These are phyloP conservation scores for Aphrocallistes beatrix DNA, from an alignment of 37 sponge, comb jelly and placozoan species.

Conservation along the genomic window DNA sequence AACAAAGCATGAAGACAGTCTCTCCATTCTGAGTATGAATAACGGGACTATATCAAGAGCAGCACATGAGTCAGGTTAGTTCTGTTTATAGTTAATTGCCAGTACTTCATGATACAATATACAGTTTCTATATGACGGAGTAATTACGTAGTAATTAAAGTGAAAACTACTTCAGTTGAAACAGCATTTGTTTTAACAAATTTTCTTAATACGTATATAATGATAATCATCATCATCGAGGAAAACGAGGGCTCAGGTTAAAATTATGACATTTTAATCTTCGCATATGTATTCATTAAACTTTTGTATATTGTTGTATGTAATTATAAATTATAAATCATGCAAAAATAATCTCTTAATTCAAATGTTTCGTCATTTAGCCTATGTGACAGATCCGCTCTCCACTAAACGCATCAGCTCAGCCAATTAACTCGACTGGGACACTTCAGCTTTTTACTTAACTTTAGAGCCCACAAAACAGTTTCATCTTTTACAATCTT, in stretches of 20 bases:
- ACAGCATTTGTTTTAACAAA: no score
- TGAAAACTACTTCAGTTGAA: no score
- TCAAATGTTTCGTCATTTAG: neutral
- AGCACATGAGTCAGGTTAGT: neutral
- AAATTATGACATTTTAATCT: no score
- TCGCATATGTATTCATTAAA: no score
- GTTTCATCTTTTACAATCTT: neutral
- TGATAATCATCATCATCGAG: no score
- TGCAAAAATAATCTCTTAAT: neutral
- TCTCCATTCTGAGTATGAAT: neutral
- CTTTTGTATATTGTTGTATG: neutral
- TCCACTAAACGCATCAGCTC: neutral
- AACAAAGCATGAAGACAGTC: neutral
- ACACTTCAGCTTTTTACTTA: neutral
- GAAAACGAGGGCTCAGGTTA: no score
- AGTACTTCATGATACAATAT: no score
- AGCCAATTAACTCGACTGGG: neutral
- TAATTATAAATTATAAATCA: neutral
- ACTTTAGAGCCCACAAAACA: no score
- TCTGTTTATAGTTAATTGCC: no score
- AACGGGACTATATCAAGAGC: neutral
- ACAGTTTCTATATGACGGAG: no score
- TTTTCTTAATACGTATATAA: no score
- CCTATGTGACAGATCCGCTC: slow-evolving; percentile 7
- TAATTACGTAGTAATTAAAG: no score